A percentile compares a stretch with the other conserved stretches of the same genome.
phyloP scores from a whole-genome alignment of 2,113 vertebrate species.

The Ochotona princeps region DNA sequence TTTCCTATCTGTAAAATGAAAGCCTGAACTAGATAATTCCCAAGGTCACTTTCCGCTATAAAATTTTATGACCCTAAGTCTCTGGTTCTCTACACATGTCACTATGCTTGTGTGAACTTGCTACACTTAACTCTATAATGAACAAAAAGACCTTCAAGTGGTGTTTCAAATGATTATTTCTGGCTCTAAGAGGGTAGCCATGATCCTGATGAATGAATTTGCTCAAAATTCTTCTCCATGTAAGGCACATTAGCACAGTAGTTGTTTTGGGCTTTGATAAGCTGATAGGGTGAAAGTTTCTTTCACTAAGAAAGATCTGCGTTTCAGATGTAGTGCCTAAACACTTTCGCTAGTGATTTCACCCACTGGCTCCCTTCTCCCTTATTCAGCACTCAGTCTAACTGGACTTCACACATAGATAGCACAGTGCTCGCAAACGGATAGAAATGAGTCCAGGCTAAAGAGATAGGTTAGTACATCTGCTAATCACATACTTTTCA shows the following conservation, averaged over 20 bases:
- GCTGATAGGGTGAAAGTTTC: background rate
- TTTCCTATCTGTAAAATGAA: slow-evolving; percentile 66
- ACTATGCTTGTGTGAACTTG: slow-evolving; percentile 18
- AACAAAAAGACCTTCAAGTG: slow-evolving; percentile 37
- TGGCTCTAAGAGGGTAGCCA: background rate
- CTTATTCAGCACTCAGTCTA: background rate
- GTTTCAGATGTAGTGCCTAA: background rate
- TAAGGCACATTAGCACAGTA: background rate
- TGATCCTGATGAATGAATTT: slow-evolving; percentile 18
- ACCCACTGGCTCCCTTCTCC: background rate
- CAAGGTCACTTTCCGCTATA: slow-evolving; percentile 57
- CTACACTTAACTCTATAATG: background rate
- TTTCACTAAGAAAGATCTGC: slow-evolving; percentile 14
- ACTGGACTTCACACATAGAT: background rate
- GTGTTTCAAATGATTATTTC: background rate
- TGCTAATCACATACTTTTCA: background rate
- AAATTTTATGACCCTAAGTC: slow-evolving; percentile 60
- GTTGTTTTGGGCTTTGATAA: background rate
- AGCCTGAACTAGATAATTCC: slow-evolving; percentile 46
- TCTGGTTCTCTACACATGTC: background rate
- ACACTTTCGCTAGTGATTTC: background rate
- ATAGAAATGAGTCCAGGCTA: background rate
- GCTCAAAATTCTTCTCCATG: background rate
- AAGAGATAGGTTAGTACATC: background rate
- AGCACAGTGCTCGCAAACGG: background rate